These are phyloP conservation scores for Lasiommata megera DNA, from an alignment of 2,888 invertebrate species.

Conservation along the genomic window DNA sequence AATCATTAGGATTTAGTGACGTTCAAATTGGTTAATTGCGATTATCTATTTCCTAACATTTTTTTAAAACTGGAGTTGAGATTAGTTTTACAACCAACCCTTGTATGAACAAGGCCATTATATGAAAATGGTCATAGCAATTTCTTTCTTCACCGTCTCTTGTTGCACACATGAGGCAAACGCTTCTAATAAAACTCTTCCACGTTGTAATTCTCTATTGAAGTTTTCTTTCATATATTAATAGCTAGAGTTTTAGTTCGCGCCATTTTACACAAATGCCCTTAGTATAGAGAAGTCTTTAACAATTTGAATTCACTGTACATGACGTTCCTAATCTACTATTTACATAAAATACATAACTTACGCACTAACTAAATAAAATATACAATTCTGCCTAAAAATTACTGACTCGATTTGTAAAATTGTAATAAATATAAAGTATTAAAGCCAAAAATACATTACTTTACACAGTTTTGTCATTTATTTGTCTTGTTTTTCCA, in stretches of 20 bases:
- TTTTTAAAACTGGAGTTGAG: too few species aligned
- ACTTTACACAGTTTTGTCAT: constrained; percentile 44
- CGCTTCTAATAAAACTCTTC: too few species aligned
- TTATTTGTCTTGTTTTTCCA: constrained; percentile 20
- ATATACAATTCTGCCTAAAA: constrained; percentile 59
- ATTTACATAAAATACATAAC: constrained; percentile 40
- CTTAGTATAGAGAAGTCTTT: constrained; percentile 9
- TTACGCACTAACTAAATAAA: constrained; percentile 37
- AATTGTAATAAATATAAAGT: constrained; percentile 60
- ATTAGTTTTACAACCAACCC: too few species aligned
- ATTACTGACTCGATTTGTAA: constrained; percentile 68
- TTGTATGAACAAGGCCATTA: too few species aligned
- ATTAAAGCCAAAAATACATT: constrained; percentile 63
- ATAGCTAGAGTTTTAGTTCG: not conserved
- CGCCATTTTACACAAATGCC: constrained; percentile 14
- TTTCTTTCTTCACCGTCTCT: too few species aligned
- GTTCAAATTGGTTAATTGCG: too few species aligned
- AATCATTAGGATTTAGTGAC: too few species aligned
- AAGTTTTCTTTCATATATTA: too few species aligned
- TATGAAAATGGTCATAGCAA: too few species aligned
- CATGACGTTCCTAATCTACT: constrained; percentile 24
- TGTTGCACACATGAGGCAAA: too few species aligned
- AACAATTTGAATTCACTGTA: constrained; percentile 24
- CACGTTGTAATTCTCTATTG: too few species aligned
- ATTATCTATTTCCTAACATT: too few species aligned